Base-by-base conservation (phyloP, 2,888 invertebrate genomes). In the Chromoteleia sp. region DNA sequence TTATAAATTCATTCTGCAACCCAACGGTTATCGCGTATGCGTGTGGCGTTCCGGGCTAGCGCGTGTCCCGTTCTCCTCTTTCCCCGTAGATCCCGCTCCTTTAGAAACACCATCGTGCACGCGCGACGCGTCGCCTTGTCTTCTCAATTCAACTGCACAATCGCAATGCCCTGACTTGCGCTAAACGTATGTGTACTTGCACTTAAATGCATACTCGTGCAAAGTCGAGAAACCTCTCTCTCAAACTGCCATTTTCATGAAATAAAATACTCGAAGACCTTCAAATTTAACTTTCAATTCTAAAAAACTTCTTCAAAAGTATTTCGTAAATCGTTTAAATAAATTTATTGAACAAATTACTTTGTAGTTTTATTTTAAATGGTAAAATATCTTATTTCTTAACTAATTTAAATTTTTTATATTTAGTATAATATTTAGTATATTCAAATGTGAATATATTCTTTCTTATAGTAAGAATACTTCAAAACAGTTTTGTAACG, bases 41-140 rank as follows among this genome's bases (percentile, higher is more conserved):
- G 86, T 83, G 84, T 82, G 77, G 86, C 87, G 88, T 89, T 85
- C 70, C 86, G 83, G 86, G 87, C 86, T 87, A 88, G 87, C 89
- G 87, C 87, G 87, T 88, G 87, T 88, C 86, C 84, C 84, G 84
- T 75, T 74, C 76, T 74, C 80, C 78, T 82, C 80, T 78, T 67
- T 45, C 80, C 81, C 74, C 81, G 61, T 76, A 14, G 68, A 58
- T 71, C 43, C 76, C 73, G 48, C 83, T 78, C 70, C 79, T 83
- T 81, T 76, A 36, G 56, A 43, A 83, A 59, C 63, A 73, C 75
- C 70, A 80, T 74, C 82, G 77, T 82, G 79, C 75, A 82, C 83
- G 81, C 80, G 79, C 79, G 79, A 71, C 77, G 77, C 77, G 81
- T 81, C 68, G 81, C 68, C 76, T 77, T 73, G 81, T 77, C 76